Evolutionary conservation across 2,888 invertebrate genomes (phyloP).

Genomic region (Bruchidius siliquastri): DNA sequence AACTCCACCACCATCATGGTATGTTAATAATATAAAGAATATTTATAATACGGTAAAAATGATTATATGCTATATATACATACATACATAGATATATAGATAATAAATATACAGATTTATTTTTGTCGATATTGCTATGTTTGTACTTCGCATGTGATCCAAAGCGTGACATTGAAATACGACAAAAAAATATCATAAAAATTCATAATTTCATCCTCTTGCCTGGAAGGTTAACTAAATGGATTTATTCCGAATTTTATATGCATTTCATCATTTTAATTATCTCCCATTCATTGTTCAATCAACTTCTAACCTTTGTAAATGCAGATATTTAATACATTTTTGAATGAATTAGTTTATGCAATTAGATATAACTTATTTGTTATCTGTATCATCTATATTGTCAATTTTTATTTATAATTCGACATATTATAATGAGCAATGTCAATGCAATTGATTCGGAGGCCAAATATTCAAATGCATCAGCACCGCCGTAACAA

Average conservation of each 20-base stretch:
- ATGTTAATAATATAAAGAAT: too few relatives aligned
- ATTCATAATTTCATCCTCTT: neutral
- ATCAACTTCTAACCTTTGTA: neutral
- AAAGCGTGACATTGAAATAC: neutral
- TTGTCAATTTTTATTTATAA: neutral
- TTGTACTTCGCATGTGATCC: too few relatives aligned
- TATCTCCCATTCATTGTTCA: neutral
- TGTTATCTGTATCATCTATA: neutral
- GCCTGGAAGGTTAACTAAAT: neutral
- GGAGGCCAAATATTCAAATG: neutral
- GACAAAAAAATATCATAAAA: neutral
- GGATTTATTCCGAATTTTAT: neutral
- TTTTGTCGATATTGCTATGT: too few relatives aligned
- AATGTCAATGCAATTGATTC: neutral
- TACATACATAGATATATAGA: too few relatives aligned
- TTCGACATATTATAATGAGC: neutral
- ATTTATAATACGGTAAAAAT: too few relatives aligned
- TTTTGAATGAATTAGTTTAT: neutral
- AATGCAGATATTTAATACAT: neutral
- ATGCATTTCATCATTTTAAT: too few relatives aligned
- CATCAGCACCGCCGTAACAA: neutral
- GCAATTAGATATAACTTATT: neutral
- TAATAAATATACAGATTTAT: too few relatives aligned
- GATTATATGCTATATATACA: too few relatives aligned
- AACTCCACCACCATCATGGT: too few relatives aligned